These are phyloP conservation scores for Apeira syringaria DNA, from an alignment of 2,888 invertebrate genomes.

Conservation along the genomic window DNA sequence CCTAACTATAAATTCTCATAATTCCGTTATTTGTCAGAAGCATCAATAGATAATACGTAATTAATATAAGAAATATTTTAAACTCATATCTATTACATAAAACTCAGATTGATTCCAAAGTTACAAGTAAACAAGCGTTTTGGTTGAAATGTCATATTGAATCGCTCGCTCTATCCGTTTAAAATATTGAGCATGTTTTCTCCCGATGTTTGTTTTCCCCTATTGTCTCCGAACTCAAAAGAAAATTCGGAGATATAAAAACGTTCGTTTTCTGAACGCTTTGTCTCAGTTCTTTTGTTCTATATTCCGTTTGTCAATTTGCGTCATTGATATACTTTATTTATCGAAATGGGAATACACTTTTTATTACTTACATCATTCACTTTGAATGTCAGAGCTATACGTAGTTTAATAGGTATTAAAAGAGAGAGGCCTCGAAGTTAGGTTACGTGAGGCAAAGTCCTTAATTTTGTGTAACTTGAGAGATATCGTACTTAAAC, in stretches of 20 bases:
- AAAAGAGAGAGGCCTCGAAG: constrained; percentile 3
- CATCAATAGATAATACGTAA: too few species aligned
- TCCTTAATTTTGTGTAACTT: constrained; percentile 53
- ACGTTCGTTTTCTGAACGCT: constrained; percentile 15
- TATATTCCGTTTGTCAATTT: constrained; percentile 21
- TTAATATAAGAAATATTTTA: too few species aligned
- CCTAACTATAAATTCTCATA: too few species aligned
- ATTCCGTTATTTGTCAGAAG: too few species aligned
- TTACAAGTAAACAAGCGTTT: too few species aligned
- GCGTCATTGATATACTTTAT: constrained; percentile 5
- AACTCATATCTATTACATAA: too few species aligned
- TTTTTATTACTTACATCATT: background rate
- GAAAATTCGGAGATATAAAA: constrained; percentile 18
- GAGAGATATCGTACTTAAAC: constrained; percentile 37
- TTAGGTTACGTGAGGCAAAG: constrained; percentile 37
- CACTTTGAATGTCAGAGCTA: constrained; percentile 1
- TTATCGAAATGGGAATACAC: background rate
- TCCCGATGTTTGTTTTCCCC: constrained; percentile 13
- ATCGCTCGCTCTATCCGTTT: background rate
- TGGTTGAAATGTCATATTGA: too few species aligned
- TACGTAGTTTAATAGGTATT: constrained; percentile 32
- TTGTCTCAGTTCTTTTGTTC: constrained; percentile 23
- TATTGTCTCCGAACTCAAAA: constrained; percentile 20
- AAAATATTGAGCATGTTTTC: constrained; percentile 3
- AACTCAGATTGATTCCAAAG: too few species aligned